These are phyloP conservation scores for Xiphophorus birchmanni DNA, from an alignment of 2,797 vertebrate genomes.

Conservation along the genomic window DNA sequence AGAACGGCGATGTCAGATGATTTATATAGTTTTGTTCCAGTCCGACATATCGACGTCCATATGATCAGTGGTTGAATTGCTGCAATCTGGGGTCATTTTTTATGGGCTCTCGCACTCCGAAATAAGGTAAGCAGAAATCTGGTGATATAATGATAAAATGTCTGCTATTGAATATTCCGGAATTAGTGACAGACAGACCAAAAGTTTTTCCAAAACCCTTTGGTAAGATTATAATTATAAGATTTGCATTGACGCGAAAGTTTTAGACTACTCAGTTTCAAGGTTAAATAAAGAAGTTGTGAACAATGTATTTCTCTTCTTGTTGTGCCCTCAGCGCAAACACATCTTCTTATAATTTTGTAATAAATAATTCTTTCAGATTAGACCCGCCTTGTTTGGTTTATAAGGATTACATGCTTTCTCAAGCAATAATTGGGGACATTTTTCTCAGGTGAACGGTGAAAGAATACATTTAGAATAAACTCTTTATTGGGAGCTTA, in stretches of 20 bases:
- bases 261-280: background rate
- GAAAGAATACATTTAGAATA: background rate
- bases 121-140: background rate
- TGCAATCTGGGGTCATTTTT: background rate
- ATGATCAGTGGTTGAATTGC: background rate
- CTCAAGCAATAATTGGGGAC: background rate
- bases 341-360: background rate
- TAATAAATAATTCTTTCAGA: background rate
- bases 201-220: background rate
- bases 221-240: background rate
- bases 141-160: background rate
- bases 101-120: background rate
- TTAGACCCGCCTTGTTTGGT: background rate
- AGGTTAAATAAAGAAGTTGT: background rate
- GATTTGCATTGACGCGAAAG: background rate
- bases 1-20: background rate
- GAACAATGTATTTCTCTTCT: background rate
- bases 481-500: background rate
- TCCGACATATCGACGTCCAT: background rate
- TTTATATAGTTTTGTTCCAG: background rate
- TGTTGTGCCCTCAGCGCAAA: background rate
- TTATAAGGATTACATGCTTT: background rate
- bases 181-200: background rate
- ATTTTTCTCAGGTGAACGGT: background rate
- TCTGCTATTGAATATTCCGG: background rate